phyloP scores from a whole-genome alignment of 2,888 invertebrate genomes.

The Hyposoter didymator region DNA sequence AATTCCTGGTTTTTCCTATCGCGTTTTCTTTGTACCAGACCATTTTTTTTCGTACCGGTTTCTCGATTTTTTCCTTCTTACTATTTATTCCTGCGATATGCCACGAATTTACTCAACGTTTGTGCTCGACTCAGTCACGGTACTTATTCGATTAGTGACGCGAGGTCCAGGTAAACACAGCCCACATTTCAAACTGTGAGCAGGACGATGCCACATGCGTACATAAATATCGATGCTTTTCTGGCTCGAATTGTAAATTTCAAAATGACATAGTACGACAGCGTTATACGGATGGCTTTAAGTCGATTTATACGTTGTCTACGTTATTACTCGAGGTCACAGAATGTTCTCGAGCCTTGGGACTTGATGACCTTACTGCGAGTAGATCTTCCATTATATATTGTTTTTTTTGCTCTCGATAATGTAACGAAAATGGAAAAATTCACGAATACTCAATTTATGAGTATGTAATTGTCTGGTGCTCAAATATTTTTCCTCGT shows the following conservation, averaged over 20 bases:
- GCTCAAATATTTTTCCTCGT: not conserved
- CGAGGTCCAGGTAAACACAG: constrained; percentile 23
- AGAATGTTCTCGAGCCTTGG: constrained; percentile 45
- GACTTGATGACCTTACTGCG: not conserved
- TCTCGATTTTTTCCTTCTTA: not conserved
- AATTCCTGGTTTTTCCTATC: constrained; percentile 25
- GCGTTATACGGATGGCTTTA: constrained; percentile 7
- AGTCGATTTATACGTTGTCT: constrained; percentile 7
- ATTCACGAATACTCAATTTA: not conserved
- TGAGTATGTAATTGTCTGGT: not conserved
- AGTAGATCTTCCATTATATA: not conserved
- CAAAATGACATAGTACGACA: constrained; percentile 55
- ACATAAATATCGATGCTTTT: constrained; percentile 42
- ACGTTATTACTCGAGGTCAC: constrained; percentile 60
- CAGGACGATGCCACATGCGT: constrained; percentile 24
- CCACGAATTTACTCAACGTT: not conserved
- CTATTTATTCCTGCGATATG: constrained; percentile 7
- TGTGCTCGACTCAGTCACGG: constrained; percentile 15
- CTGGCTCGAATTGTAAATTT: constrained; percentile 50
- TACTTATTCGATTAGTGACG: constrained; percentile 17
- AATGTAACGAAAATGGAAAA: not conserved
- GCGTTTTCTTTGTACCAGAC: constrained; percentile 11
- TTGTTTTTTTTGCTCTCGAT: not conserved
- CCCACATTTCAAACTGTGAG: constrained; percentile 45
- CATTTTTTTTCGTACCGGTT: not conserved